phyloP scores from a whole-genome alignment of 1,140 invertebrate species.

The Bombus difficillimus region DNA sequence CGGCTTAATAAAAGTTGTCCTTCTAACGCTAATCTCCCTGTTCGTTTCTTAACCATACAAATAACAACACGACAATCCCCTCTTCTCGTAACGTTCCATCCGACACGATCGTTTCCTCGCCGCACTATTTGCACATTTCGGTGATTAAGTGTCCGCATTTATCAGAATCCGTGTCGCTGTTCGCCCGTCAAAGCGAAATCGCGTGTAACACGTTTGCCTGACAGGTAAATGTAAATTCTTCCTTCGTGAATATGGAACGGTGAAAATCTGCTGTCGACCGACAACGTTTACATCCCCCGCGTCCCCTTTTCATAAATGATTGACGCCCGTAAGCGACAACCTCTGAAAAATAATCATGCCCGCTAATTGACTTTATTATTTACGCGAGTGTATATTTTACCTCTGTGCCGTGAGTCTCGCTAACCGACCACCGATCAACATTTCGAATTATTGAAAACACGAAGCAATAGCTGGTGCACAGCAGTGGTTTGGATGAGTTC shows the following conservation, averaged over 20 bases:
- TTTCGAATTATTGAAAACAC: conserved; percentile 47
- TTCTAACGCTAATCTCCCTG: neutral
- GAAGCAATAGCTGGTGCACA: conserved; percentile 8
- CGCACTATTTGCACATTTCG: conserved; percentile 18
- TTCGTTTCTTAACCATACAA: neutral
- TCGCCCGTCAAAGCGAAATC: conserved; percentile 35
- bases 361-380: conserved; percentile 63
- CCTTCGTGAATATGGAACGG: conserved; percentile 58
- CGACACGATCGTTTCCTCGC: neutral
- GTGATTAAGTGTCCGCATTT: conserved; percentile 20
- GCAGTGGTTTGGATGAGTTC: neutral
- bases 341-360: conserved; percentile 58
- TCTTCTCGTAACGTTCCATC: neutral
- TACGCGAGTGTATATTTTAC: neutral
- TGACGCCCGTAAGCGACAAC: conserved; percentile 44
- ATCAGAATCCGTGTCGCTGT: conserved; percentile 4
- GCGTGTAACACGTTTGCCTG: conserved; percentile 41
- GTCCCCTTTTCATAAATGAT: conserved; percentile 45
- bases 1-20: conserved; percentile 25
- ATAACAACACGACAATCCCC: neutral
- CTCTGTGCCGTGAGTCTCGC: neutral
- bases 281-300: conserved; percentile 29
- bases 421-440: conserved; percentile 19
- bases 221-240: conserved; percentile 64
- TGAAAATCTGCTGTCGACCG: conserved; percentile 41